Percentiles rank a stretch among this genome's conserved stretches.
These are phyloP conservation scores for Temnothorax longispinosus DNA, from an alignment of 1,140 invertebrate species.

Conservation along the genomic window DNA sequence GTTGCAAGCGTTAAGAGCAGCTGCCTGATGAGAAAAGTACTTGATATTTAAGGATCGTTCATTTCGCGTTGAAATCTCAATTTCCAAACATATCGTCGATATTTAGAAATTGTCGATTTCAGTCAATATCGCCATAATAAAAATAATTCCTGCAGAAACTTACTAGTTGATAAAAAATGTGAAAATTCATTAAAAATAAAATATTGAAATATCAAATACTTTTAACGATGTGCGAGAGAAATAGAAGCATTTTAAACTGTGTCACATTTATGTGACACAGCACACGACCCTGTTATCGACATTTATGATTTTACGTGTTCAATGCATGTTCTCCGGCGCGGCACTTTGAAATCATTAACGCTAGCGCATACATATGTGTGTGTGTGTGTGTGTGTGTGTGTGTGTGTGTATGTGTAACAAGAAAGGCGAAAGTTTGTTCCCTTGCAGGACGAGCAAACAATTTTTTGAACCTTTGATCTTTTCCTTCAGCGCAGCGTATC, in stretches of 20 bases:
- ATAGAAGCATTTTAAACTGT: slow-evolving; percentile 23
- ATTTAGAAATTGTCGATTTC: no score
- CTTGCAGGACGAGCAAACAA: slow-evolving; percentile 30
- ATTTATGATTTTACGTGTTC: slow-evolving; percentile 59
- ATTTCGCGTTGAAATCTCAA: not conserved
- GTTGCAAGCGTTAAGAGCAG: slow-evolving; percentile 42
- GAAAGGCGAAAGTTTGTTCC: slow-evolving; percentile 44
- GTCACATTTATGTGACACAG: not conserved
- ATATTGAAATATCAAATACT: not conserved
- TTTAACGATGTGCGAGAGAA: slow-evolving; percentile 18
- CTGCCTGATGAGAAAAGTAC: not conserved
- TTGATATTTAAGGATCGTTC: not conserved
- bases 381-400: not conserved
- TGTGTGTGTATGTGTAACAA: not conserved
- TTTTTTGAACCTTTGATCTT: slow-evolving; percentile 65
- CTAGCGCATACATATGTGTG: no score
- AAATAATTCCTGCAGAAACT: not conserved
- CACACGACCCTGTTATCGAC: not conserved
- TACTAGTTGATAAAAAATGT: not conserved
- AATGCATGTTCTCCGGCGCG: slow-evolving; percentile 24
- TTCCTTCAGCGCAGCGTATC: slow-evolving; percentile 37
- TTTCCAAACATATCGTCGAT: not conserved
- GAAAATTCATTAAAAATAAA: not conserved
- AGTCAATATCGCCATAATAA: not conserved
- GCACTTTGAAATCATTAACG: slow-evolving; percentile 42